Conservation (phyloP, 1,140 invertebrate genomes). For the Heliconius melpomene region DNA sequence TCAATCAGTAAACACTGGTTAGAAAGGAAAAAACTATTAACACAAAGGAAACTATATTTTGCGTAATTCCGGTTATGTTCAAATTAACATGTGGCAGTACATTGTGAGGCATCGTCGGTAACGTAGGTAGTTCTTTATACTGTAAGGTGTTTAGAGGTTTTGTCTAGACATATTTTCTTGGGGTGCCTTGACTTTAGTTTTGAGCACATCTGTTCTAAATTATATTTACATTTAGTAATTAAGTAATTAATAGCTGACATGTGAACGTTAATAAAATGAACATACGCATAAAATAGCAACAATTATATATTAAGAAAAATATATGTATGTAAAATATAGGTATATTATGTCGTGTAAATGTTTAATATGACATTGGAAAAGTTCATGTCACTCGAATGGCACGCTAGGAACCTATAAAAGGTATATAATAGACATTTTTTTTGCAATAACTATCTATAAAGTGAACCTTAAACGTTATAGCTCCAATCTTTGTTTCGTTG, state of each 20-base stretch:
- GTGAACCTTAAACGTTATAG: constrained; percentile 16
- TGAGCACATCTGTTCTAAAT: background rate
- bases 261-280: background rate
- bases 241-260: background rate
- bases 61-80: background rate
- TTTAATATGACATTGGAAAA: background rate
- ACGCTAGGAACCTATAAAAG: background rate
- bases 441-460: background rate
- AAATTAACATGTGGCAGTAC: background rate
- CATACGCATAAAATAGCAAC: background rate
- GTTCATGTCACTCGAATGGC: background rate
- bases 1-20: background rate
- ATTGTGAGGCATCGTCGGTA: background rate
- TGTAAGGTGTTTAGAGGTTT: background rate
- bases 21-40: constrained; percentile 4
- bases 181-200: no score
- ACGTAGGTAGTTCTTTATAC: background rate
- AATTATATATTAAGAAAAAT: background rate
- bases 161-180: background rate
- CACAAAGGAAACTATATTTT: background rate
- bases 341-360: background rate
- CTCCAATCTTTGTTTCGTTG: constrained; percentile 34
- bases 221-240: background rate
- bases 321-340: no score
- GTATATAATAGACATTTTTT: background rate